Evolutionary conservation across 2,888 invertebrate species (phyloP), one percentile per base, ranked within the genome.

Genomic region (Itoplectis maculator): DNA sequence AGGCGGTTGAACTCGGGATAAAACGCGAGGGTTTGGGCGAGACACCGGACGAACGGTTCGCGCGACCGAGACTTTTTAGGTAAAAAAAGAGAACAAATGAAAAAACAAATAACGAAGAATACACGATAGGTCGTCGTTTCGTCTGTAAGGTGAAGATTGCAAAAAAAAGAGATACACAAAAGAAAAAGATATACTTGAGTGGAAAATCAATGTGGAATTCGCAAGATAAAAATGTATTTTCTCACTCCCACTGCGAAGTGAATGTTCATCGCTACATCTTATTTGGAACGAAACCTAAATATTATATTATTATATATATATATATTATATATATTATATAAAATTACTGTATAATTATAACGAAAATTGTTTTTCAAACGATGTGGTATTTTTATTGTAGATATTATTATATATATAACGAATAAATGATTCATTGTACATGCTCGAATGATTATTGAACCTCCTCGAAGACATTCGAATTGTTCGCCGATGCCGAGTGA

Each of bases 381-480:
- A 92, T 92, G 91, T 92, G 91, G 92, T 92, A 92, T 92, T 92
- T 92, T 92, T 92, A 92, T 92, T 92, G 92, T 92, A 92, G 92
- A 92, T 91, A 92, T 92, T 91, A 91, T 91, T 92, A 90, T 90
- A 92, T 91, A 91, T 90, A 92, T 91, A 91, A 91, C 91, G 89
- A 92, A 92, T 92, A 92, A 92, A 92, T 92, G 90, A 92, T 91
- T 91, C 91, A 92, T 92, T 92, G 90, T 92, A 91, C 78, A 82
- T 70, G 45, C 84, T 69, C 35, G 4, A 56, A 69, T 23, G 29
- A 51, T 73, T 29, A 77, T 73, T 61, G 59, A 37, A 49, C 63
- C 61, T 54, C 1, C 29, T 49, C 9, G 15, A 18, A 8, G 15
- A 61, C 37, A 15, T n/a, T 35, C n/a, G 0, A 29, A 59, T 35